Percentiles rank a stretch among this genome's conserved stretches.
Conservation (phyloP, 2,113 vertebrate genomes). For the Narcine bancroftii region DNA sequence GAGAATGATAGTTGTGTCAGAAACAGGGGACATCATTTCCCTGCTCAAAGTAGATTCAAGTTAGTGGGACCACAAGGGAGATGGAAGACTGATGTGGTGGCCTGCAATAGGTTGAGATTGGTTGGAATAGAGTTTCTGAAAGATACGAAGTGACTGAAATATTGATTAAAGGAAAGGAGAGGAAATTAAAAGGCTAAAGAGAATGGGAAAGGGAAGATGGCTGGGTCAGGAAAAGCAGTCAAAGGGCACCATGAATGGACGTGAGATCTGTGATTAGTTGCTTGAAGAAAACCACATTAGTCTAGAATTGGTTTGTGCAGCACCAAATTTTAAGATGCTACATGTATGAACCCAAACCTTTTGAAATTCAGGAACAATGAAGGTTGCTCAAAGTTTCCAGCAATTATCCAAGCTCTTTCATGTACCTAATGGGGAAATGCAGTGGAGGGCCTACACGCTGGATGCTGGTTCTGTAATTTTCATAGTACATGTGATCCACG, state of each 20-base stretch:
- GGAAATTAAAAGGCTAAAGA: background rate
- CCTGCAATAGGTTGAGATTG: background rate
- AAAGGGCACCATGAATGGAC: background rate
- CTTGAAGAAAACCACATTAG: background rate
- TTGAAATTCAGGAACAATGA: too few relatives aligned
- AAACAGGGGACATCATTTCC: background rate
- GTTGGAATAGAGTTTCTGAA: background rate
- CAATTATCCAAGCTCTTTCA: too few relatives aligned
- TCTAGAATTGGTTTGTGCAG: too few relatives aligned
- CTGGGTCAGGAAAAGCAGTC: background rate
- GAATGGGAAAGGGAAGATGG: too few relatives aligned
- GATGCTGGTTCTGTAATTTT: too few relatives aligned
- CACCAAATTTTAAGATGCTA: too few relatives aligned
- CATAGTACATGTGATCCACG: too few relatives aligned
- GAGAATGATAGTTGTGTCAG: background rate
- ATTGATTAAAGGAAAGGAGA: background rate
- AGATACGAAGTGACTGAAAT: background rate
- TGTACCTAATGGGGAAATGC: too few relatives aligned
- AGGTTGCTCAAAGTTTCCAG: too few relatives aligned
- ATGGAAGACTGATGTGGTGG: background rate
- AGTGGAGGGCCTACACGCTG: too few relatives aligned
- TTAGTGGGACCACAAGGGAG: background rate
- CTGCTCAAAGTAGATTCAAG: background rate
- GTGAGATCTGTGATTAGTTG: background rate
- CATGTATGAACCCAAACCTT: too few relatives aligned